Evolutionary conservation across 2,888 invertebrate species (phyloP).

Genomic region (Lasioglossum oenotherae): DNA sequence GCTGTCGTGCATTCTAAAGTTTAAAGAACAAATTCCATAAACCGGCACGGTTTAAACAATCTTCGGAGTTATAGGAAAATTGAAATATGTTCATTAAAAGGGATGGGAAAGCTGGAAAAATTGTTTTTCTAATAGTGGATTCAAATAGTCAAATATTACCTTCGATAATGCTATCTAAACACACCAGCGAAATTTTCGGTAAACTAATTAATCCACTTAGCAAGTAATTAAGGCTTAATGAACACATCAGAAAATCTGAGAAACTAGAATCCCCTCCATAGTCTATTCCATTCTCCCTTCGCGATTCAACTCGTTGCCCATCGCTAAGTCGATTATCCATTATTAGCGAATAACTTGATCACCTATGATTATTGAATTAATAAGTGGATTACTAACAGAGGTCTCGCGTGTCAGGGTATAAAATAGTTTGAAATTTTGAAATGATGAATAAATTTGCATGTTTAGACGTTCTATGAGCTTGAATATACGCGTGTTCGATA

Average conservation of each 20-base stretch:
- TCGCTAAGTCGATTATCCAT: conserved; percentile 44
- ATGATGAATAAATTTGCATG: not conserved
- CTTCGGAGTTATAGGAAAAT: not conserved
- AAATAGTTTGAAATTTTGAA: not conserved
- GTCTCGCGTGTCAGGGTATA: not conserved
- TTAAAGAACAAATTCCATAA: not conserved
- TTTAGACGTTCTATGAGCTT: not conserved
- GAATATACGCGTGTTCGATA: not conserved
- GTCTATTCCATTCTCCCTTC: conserved; percentile 1
- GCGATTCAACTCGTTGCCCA: conserved; percentile 24
- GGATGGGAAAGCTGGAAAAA: not conserved
- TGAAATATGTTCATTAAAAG: not conserved
- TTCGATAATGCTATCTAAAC: not conserved
- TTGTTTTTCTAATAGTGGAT: not conserved
- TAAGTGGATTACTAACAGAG: conserved; percentile 20
- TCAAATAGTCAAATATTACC: not conserved
- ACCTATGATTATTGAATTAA: conserved; percentile 33
- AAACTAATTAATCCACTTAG: not conserved
- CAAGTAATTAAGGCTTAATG: not conserved
- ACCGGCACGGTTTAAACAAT: not conserved
- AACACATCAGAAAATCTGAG: conserved; percentile 1
- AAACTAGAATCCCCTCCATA: not conserved
- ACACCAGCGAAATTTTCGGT: not conserved
- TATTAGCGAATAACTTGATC: conserved; percentile 30
- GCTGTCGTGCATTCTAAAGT: not conserved